Evolutionary conservation across 2,888 invertebrate species (phyloP), one percentile per base, ranked within the genome.

Genomic region (Icerya purchasi): DNA sequence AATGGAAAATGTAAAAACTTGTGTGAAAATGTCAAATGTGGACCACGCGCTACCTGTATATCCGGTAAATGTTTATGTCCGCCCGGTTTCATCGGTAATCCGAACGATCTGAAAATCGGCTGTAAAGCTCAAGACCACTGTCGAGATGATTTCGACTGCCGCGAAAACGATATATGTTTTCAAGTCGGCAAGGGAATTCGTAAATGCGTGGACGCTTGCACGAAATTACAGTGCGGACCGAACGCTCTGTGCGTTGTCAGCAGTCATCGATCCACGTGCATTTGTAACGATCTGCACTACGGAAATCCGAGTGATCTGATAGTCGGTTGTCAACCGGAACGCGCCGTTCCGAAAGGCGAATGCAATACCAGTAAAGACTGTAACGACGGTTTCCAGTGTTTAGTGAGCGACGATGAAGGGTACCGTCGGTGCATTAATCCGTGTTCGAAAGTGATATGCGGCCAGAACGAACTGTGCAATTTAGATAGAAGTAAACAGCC

Each of bases 151-250:
- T 78, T 81, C 1, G 86, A 89, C 65, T 92, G 92, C 68, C 79
- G 80, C 64, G 80, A 83, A 66, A 79, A 84, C 1, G 85, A 91
- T 73, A 90, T 91, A 67, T 92, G 91, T 70, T 87, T 90, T 73
- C 87, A 88, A 73, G 72, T 86, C 24, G 82, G 83, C 55, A 84
- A 82, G 73, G 84, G 82, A 24, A 70, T 80, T 2, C 76, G 90
- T 59, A 86, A 86, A 71, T 91, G 90, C 71, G 81, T 88, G 2
- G 89, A 90, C 69, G 86, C 86, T 0, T 91, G 91, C 68, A 82
- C 83, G 64, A 87, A 88, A 73, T 75, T 86, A 50, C 88, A 89
- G 67, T 91, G 91, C 69, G 91, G 91, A 14, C 89, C 90, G 0
- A 91, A 91, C 70, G 89, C 91, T 2, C 72, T 89, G 1, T 91